These are phyloP conservation scores for Heliconius melpomene DNA, from an alignment of 1,140 invertebrate genomes.

Conservation along the genomic window DNA sequence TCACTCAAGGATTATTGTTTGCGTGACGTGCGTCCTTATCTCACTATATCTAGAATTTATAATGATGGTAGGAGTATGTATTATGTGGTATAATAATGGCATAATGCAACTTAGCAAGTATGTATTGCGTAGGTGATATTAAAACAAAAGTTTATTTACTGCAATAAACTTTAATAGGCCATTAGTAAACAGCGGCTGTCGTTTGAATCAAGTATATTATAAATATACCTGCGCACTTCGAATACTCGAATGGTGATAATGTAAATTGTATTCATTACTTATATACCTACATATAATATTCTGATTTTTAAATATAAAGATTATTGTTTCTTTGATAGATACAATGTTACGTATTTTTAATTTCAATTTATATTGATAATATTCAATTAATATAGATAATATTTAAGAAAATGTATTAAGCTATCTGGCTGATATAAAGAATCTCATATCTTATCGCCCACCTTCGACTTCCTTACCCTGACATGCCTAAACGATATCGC, in stretches of 20 bases:
- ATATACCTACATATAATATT: not conserved
- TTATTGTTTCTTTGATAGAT: not conserved
- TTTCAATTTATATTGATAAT: not conserved
- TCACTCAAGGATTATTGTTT: not conserved
- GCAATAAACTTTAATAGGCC: not conserved
- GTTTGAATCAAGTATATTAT: not conserved
- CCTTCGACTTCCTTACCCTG: slow-evolving; percentile 6
- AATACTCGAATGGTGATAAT: not conserved
- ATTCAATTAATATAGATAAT: not conserved
- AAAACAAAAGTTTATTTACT: not conserved
- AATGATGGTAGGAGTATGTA: not conserved
- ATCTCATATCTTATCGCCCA: not conserved
- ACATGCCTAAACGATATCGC: not conserved
- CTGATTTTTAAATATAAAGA: not conserved
- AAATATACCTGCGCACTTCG: not conserved
- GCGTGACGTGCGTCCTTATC: not conserved
- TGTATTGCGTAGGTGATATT: not conserved
- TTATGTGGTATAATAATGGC: no score
- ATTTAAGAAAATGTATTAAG: slow-evolving; percentile 6
- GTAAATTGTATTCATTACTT: not conserved
- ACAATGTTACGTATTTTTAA: not conserved
- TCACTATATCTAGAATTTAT: not conserved
- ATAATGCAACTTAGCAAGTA: not conserved
- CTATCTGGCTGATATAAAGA: not conserved
- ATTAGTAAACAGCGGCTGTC: not conserved